These are phyloP conservation scores for Pollenia amentaria DNA, from an alignment of 2,888 invertebrate genomes.

Conservation along the genomic window DNA sequence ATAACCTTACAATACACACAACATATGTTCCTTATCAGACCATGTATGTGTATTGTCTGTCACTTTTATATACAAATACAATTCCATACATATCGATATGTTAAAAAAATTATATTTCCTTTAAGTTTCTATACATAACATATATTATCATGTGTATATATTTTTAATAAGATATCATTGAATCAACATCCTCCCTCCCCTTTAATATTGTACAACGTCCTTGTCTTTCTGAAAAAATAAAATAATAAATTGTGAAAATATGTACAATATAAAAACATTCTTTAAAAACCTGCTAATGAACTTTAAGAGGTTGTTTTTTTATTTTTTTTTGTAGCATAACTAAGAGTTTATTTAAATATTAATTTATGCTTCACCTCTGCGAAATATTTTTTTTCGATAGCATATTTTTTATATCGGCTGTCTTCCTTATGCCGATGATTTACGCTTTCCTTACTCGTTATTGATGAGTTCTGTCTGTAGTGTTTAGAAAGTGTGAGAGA, in stretches of 20 bases:
- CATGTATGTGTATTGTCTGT: slow-evolving; percentile 35
- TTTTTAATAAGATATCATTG: slow-evolving; percentile 39
- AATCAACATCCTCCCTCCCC: slow-evolving; percentile 3
- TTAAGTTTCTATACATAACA: not conserved
- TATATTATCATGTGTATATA: not conserved
- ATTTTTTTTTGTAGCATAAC: not conserved
- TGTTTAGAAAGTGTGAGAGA: not conserved
- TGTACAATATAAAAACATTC: not conserved
- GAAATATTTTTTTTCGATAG: not conserved
- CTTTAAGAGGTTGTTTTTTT: slow-evolving; percentile 6
- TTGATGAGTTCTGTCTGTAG: slow-evolving; percentile 18
- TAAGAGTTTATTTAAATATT: not conserved
- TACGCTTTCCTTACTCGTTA: slow-evolving; percentile 8
- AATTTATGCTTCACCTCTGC: not conserved
- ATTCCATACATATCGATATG: not conserved
- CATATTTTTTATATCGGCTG: not conserved
- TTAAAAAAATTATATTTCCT: slow-evolving; percentile 8
- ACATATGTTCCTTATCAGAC: slow-evolving; percentile 20
- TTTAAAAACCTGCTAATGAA: slow-evolving; percentile 33
- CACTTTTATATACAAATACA: slow-evolving; percentile 10
- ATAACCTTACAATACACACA: slow-evolving; percentile 12
- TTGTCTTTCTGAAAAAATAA: not conserved
- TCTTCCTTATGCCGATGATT: not conserved
- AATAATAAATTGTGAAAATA: not conserved
- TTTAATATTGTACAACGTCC: no score